Evolutionary conservation across 2,113 vertebrate genomes (phyloP).

Genomic region (Cyprinodon variegatus): DNA sequence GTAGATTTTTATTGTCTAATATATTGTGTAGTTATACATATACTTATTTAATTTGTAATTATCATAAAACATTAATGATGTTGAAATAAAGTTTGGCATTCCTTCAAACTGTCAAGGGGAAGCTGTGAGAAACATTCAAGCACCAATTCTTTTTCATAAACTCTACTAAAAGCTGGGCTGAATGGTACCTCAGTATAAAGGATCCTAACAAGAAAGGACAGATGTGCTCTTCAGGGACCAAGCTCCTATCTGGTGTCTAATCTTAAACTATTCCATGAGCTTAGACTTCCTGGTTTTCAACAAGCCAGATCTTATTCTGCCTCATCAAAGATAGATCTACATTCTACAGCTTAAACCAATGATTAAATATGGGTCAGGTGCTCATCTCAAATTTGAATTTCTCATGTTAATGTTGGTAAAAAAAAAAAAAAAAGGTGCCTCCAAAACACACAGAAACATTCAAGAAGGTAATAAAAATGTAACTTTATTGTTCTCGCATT

Average conservation of each 20-base stretch:
- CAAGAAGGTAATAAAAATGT: too few relatives aligned
- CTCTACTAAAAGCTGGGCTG: constrained; percentile 22
- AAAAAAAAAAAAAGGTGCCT: background rate
- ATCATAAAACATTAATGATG: background rate
- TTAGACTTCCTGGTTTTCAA: constrained; percentile 1
- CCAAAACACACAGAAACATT: too few relatives aligned
- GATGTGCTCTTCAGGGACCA: constrained; percentile 51
- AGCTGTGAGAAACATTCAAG: constrained; percentile 28
- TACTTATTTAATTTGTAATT: background rate
- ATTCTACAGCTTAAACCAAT: background rate
- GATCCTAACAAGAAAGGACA: constrained; percentile 50
- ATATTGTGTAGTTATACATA: too few relatives aligned
- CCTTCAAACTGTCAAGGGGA: background rate
- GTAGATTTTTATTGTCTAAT: too few relatives aligned
- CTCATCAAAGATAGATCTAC: background rate
- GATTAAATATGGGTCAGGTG: background rate
- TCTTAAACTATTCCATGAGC: background rate
- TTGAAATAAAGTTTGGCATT: background rate
- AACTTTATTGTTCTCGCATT: too few relatives aligned
- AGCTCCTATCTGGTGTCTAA: constrained; percentile 23
- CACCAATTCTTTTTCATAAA: constrained; percentile 14
- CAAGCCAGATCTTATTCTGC: background rate
- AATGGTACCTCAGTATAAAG: constrained; percentile 33
- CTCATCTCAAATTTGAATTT: background rate
- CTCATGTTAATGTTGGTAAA: background rate